A percentile compares a stretch with the other conserved stretches of the same genome.
Conservation (phyloP, 2,113 vertebrate genomes). For the Bufo bufo region DNA sequence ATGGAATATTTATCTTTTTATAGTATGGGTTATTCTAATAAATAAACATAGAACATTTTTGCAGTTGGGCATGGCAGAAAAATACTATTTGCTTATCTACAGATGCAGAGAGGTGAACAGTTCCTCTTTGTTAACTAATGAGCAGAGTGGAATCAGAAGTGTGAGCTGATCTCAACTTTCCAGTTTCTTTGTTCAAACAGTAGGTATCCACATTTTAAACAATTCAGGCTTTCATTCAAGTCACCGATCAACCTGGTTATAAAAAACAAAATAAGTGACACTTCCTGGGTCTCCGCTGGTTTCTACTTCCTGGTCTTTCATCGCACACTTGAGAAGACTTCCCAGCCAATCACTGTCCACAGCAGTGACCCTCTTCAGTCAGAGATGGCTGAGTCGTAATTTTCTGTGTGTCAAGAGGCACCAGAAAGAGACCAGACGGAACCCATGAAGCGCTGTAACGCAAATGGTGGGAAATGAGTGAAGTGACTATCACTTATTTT, state of each 20-base stretch:
- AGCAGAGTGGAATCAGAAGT: slow-evolving; percentile 19
- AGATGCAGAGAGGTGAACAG: slow-evolving; percentile 17
- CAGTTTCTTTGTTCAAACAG: neutral
- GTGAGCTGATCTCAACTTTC: neutral
- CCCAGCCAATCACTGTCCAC: too few relatives aligned
- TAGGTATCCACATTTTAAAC: neutral
- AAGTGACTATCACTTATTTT: too few relatives aligned
- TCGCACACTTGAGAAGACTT: too few relatives aligned
- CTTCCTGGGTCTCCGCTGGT: too few relatives aligned
- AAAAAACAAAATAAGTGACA: neutral
- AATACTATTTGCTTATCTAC: neutral
- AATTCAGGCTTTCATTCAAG: neutral
- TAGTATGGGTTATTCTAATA: neutral
- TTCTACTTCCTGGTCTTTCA: too few relatives aligned
- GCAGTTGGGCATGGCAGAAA: neutral
- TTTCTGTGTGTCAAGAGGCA: too few relatives aligned
- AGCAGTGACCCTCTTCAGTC: too few relatives aligned
- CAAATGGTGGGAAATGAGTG: too few relatives aligned
- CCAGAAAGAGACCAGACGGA: too few relatives aligned
- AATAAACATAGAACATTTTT: neutral
- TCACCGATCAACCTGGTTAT: neutral
- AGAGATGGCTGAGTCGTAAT: too few relatives aligned
- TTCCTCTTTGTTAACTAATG: neutral
- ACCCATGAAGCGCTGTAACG: too few relatives aligned
- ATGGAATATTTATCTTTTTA: slow-evolving; percentile 3